Percentiles rank a stretch among this genome's conserved stretches.
Conservation (phyloP, 1,140 invertebrate species). For the Proctacanthus coquilletti region DNA sequence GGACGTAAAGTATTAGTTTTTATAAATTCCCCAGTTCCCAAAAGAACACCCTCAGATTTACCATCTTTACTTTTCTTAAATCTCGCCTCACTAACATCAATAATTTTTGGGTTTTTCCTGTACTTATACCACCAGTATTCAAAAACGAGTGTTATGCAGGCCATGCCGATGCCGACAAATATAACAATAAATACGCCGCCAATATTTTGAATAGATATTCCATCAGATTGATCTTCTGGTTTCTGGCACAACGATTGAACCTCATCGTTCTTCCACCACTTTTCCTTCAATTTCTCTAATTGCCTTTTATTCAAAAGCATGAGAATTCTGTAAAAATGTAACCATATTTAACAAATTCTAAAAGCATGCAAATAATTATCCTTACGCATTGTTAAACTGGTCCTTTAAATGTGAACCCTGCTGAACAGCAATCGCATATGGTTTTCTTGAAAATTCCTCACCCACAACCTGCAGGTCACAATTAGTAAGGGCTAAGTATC, state of each 20-base stretch:
- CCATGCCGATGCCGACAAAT: conserved; percentile 81
- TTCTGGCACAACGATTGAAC: conserved; percentile 66
- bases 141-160: conserved; percentile 77
- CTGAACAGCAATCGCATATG: conserved; percentile 91
- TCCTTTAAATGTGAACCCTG: conserved; percentile 86
- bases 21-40: no score
- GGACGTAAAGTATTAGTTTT: no score
- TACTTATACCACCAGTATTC: conserved; percentile 93
- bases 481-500: conserved; percentile 68
- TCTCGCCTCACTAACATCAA: conserved; percentile 32
- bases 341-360: conserved; percentile 6
- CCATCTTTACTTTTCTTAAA: no score
- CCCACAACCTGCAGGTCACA: conserved; percentile 85
- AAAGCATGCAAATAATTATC: conserved; percentile 9
- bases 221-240: conserved; percentile 81
- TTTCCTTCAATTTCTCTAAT: conserved; percentile 85
- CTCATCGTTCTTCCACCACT: conserved; percentile 88
- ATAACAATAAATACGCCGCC: conserved; percentile 95
- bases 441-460: conserved; percentile 92
- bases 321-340: conserved; percentile 60
- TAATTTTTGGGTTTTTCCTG: conserved; percentile 39
- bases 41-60: no score
- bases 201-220: conserved; percentile 94
- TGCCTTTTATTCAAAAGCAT: conserved; percentile 81
- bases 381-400: conserved; percentile 80